Percentiles rank a stretch among this genome's conserved stretches.
phyloP scores from a whole-genome alignment of 2,113 vertebrate species.

The Xiphophorus couchianus region DNA sequence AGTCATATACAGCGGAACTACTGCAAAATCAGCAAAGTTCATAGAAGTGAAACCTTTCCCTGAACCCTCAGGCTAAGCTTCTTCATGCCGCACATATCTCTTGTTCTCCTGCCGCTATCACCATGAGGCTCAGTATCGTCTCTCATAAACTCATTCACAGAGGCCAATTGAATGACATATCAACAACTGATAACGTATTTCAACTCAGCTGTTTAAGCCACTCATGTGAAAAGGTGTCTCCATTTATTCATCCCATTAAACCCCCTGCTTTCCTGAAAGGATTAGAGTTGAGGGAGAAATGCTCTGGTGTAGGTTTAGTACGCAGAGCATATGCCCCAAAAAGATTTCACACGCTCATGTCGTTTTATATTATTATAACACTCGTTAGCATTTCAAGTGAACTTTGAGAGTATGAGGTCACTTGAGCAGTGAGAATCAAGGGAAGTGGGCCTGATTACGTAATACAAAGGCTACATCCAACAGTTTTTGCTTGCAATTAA shows the following conservation, averaged over 20 bases:
- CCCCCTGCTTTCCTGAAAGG: constrained; percentile 55
- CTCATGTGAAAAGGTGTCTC: constrained; percentile 60
- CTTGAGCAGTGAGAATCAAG: constrained; percentile 19
- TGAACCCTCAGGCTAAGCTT: constrained; percentile 35
- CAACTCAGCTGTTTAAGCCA: constrained; percentile 58
- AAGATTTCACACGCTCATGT: constrained; percentile 22
- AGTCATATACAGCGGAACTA: constrained; percentile 8
- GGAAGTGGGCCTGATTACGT: constrained; percentile 13
- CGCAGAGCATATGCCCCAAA: constrained; percentile 22
- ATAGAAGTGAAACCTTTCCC: constrained; percentile 40
- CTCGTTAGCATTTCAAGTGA: constrained; percentile 18
- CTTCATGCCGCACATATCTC: constrained; percentile 20
- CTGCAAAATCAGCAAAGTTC: constrained; percentile 8
- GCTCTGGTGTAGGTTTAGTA: constrained; percentile 29
- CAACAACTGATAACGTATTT: constrained; percentile 59
- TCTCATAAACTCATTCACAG: constrained; percentile 60
- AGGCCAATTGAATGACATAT: constrained; percentile 58
- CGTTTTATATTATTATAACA: constrained; percentile 18
- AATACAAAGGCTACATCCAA: constrained; percentile 20
- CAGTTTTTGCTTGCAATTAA: constrained; percentile 12
- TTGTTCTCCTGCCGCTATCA: constrained; percentile 35
- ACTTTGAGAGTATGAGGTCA: constrained; percentile 19
- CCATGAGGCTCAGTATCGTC: constrained; percentile 39
- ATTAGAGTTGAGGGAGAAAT: constrained; percentile 60
- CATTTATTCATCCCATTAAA: constrained; percentile 60